phyloP scores from a whole-genome alignment of 2,888 invertebrate genomes.

The Deilephila porcellus region DNA sequence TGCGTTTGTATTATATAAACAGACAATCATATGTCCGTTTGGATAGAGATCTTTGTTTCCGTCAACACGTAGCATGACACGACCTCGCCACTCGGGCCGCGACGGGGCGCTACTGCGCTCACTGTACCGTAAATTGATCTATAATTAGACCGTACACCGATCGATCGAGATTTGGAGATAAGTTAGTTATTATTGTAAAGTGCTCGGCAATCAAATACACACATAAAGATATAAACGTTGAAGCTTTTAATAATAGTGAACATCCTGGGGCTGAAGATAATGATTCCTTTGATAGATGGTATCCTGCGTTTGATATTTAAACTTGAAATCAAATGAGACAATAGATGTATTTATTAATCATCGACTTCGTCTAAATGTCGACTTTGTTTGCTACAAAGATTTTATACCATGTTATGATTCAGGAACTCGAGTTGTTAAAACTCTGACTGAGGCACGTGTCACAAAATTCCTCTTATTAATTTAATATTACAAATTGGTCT shows the following conservation, averaged over 20 bases:
- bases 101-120: constrained; percentile 11
- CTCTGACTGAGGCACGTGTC: too few species aligned
- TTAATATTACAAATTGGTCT: background rate
- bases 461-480: too few species aligned
- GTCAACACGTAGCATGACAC: constrained; percentile 40
- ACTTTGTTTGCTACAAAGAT: too few species aligned
- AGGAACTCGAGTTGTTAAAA: too few species aligned
- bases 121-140: constrained; percentile 27
- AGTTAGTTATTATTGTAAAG: constrained; percentile 10
- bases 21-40: constrained; percentile 32
- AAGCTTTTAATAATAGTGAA: background rate
- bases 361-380: too few species aligned
- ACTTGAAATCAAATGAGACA: too few species aligned
- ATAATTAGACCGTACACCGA: constrained; percentile 19
- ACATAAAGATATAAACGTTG: background rate
- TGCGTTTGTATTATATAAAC: constrained; percentile 9
- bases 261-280: background rate
- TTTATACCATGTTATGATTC: too few species aligned
- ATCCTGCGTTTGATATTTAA: too few species aligned
- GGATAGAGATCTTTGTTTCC: constrained; percentile 40
- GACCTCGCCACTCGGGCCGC: constrained; percentile 35
- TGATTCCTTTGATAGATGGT: too few species aligned
- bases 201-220: background rate
- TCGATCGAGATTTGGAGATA: constrained; percentile 12
- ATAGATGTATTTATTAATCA: too few species aligned